These are phyloP conservation scores for Chloromyia formosa DNA, from an alignment of 2,888 invertebrate species.

Conservation along the genomic window DNA sequence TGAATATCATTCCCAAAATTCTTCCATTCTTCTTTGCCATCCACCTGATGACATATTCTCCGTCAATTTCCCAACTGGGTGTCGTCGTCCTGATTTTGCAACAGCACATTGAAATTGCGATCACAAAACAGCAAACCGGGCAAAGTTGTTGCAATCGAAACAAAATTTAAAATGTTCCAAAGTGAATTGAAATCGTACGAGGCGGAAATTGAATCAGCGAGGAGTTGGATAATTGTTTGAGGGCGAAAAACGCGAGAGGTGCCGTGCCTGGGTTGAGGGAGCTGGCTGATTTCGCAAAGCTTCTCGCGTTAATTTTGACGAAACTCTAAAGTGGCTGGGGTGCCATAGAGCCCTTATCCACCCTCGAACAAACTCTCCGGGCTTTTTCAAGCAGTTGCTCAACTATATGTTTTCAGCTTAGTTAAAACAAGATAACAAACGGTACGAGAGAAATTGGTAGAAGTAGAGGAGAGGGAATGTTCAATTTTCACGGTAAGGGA, in stretches of 20 bases:
- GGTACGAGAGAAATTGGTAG: not conserved
- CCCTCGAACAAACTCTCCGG: no score
- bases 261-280: not conserved
- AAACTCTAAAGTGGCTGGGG: constrained; percentile 20
- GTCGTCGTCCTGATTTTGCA: no score
- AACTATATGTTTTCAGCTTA: not conserved
- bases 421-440: not conserved
- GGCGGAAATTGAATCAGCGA: constrained; percentile 37
- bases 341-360: no score
- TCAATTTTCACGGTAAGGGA: not conserved
- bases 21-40: no score
- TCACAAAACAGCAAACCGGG: not conserved
- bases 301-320: constrained; percentile 14
- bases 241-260: constrained; percentile 16
- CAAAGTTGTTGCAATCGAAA: constrained; percentile 26
- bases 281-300: no score
- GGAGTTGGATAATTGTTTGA: constrained; percentile 35
- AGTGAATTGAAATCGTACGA: constrained; percentile 20
- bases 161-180: constrained; percentile 19
- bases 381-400: no score
- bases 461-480: not conserved
- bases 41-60: no score
- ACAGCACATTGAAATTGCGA: not conserved
- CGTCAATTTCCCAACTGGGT: no score
- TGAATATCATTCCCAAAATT: no score